phyloP scores from a whole-genome alignment of 2,888 invertebrate genomes.

The Drosophila parthenogenetica region DNA sequence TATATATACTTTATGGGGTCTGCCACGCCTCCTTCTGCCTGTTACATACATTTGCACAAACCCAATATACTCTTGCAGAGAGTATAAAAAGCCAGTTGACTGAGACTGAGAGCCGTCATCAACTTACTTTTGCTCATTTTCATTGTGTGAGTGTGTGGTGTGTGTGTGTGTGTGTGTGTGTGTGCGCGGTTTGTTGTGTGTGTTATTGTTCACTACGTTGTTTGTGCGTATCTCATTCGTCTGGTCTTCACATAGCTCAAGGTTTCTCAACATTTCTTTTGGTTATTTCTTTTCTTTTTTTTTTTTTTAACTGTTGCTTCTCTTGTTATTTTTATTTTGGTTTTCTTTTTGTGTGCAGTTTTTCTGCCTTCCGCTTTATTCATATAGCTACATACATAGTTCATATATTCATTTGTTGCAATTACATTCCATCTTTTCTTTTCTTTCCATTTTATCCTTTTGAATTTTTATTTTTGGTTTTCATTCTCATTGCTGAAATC shows the following conservation, averaged over 20 bases:
- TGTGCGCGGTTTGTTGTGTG: constrained; percentile 12
- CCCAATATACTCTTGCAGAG: too few species aligned
- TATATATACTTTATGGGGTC: too few species aligned
- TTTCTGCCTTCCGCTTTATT: neutral
- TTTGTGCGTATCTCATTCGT: constrained; percentile 24
- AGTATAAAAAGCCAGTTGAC: neutral
- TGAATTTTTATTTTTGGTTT: constrained; percentile 41
- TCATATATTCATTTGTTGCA: constrained; percentile 77
- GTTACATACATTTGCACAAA: too few species aligned
- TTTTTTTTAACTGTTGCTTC: constrained; percentile 16
- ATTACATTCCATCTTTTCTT: constrained; percentile 59
- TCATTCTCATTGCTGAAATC: constrained; percentile 54
- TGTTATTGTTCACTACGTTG: neutral
- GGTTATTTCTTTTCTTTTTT: constrained; percentile 12
- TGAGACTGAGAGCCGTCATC: constrained; percentile 35
- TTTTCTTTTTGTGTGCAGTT: neutral
- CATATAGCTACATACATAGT: constrained; percentile 21
- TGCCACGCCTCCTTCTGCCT: too few species aligned
- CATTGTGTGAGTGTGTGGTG: constrained; percentile 36
- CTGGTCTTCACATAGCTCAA: constrained; percentile 28
- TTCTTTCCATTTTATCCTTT: constrained; percentile 9
- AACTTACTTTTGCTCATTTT: constrained; percentile 75
- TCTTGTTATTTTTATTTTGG: neutral
- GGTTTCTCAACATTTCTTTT: constrained; percentile 50
- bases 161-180: constrained; percentile 7